phyloP scores from a whole-genome alignment of 2,113 vertebrate species.

The Megaleporinus macrocephalus region DNA sequence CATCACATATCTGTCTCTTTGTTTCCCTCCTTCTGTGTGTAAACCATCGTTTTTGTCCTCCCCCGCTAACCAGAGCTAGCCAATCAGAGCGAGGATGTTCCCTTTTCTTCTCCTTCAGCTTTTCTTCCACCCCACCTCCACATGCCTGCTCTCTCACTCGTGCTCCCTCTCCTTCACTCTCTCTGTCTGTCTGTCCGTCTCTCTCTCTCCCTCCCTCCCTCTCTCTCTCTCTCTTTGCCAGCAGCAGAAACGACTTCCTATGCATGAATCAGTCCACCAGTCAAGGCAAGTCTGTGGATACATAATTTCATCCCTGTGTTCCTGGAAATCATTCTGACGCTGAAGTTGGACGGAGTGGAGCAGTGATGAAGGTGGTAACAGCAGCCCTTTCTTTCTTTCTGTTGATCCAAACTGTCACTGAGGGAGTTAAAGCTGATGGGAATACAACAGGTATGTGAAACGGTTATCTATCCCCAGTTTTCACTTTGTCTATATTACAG shows the following conservation, averaged over 20 bases:
- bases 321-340: not conserved
- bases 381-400: conserved; percentile 28
- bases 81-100: conserved; percentile 21
- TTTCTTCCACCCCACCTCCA: conserved; percentile 19
- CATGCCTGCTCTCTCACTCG: not conserved
- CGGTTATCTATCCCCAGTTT: not conserved
- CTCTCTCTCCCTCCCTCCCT: not conserved
- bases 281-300: conserved; percentile 27
- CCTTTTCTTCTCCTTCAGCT: conserved; percentile 21
- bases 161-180: not conserved
- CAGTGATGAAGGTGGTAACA: conserved; percentile 32
- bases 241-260: conserved; percentile 1
- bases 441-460: conserved; percentile 46
- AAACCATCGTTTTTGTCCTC: conserved; percentile 7
- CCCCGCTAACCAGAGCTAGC: conserved; percentile 14
- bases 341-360: not conserved
- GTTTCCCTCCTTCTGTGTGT: conserved; percentile 4
- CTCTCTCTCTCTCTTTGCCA: not conserved
- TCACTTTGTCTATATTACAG: not conserved
- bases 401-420: conserved; percentile 18
- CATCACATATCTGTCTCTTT: not conserved
- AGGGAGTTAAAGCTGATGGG: conserved; percentile 16
- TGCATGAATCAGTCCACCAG: conserved; percentile 24
- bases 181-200: not conserved
- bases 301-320: not conserved